Evolutionary conservation across 2,888 invertebrate species (phyloP), one percentile per base, ranked within the genome.

Genomic region (Xiphydria camelus): DNA sequence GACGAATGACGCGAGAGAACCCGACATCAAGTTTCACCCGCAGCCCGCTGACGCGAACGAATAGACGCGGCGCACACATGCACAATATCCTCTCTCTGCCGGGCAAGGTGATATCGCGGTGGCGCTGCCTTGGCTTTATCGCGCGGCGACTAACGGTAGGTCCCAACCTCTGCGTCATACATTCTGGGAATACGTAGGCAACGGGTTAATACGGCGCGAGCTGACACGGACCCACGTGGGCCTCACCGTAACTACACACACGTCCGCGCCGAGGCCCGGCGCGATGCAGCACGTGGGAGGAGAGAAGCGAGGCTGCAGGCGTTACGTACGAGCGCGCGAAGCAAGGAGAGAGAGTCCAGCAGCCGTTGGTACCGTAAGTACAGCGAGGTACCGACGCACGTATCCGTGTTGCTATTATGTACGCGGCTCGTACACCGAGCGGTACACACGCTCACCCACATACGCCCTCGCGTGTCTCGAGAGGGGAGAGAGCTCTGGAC

Each of bases 61-160:
- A n/a, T n/a, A n/a, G n/a, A n/a, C n/a, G n/a, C n/a, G n/a, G n/a
- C n/a, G n/a, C n/a, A n/a, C n/a, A n/a, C n/a, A n/a, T n/a, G n/a
- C n/a, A n/a, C n/a, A n/a, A n/a, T n/a, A n/a, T n/a, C n/a, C n/a
- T n/a, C n/a, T n/a, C n/a, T n/a, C n/a, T n/a, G n/a, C n/a, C n/a
- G n/a, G n/a, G n/a, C n/a, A n/a, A n/a, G n/a, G n/a, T n/a, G n/a
- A n/a, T n/a, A n/a, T n/a, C n/a, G n/a, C n/a, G n/a, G n/a, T 10
- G 15, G 29, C 14, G 15, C 12, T 29, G 29, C 29, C 56, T 50
- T 53, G 51, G 51, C 53, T 62, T 64, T 64, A 64, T 64, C 60
- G 60, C 53, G 50, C 59, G 58, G 59, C 51, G n/a, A n/a, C n/a
- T 62, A 62, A 64, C 64, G 61, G 62, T 62, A 62, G 60, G 65